Evolutionary conservation across 2,797 vertebrate species (phyloP).

Genomic region (Poliocrania exsul): DNA sequence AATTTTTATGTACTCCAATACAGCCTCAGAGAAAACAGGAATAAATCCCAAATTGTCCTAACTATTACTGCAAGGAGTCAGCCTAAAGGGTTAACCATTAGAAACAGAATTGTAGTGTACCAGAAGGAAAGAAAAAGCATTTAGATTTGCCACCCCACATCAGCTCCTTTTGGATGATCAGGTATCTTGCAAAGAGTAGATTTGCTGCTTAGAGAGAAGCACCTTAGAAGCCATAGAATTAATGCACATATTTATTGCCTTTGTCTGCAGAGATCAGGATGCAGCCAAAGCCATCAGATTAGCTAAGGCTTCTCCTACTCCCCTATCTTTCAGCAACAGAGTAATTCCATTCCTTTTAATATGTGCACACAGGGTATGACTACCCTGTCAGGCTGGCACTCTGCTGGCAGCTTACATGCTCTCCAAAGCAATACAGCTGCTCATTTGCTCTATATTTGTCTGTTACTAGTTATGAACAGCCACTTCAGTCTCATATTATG

Average conservation of each 20-base stretch:
- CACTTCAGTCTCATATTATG: background rate
- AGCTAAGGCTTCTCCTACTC: background rate
- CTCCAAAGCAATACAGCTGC: background rate
- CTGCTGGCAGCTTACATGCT: background rate
- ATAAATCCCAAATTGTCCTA: background rate
- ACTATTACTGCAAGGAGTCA: background rate
- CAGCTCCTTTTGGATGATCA: background rate
- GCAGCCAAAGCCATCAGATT: background rate
- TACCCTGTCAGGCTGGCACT: background rate
- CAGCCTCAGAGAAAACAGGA: background rate
- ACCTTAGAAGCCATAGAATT: rapidly evolving
- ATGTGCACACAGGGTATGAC: background rate
- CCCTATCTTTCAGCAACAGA: background rate
- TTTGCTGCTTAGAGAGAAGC: background rate
- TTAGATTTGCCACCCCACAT: background rate
- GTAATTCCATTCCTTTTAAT: background rate
- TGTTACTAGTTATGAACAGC: background rate
- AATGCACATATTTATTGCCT: background rate
- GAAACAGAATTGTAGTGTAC: background rate
- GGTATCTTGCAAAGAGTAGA: background rate
- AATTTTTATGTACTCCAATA: background rate
- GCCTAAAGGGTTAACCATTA: background rate
- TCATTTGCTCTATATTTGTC: background rate
- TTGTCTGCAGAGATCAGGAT: background rate
- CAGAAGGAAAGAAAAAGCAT: background rate